Evolutionary conservation across 2,113 vertebrate genomes (phyloP).

Genomic region (Eretmochelys imbricata): DNA sequence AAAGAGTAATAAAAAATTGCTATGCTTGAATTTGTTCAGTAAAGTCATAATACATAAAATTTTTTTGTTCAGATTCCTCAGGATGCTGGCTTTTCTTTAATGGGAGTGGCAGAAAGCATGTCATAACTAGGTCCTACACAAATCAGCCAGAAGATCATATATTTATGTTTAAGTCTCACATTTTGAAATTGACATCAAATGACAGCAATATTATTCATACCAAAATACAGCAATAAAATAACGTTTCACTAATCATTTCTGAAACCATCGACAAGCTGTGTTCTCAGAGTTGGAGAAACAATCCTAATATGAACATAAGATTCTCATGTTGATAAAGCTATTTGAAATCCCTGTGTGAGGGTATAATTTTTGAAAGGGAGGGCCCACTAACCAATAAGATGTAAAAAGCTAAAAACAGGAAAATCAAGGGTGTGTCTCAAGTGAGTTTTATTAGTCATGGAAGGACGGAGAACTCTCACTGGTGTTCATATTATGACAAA

Average conservation of each 20-base stretch:
- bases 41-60: neutral
- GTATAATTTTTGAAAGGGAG: neutral
- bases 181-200: accelerated
- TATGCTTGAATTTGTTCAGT: neutral
- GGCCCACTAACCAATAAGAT: neutral
- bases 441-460: conserved; percentile 47
- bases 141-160: neutral
- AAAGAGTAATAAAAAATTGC: neutral
- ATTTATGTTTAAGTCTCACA: neutral
- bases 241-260: neutral
- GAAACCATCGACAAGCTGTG: neutral
- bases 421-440: conserved; percentile 59
- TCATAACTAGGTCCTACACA: neutral
- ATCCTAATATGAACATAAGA: neutral
- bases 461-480: conserved; percentile 4
- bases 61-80: neutral
- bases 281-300: neutral
- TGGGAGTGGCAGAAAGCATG: neutral
- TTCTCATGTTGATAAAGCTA: neutral
- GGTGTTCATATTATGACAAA: conserved; percentile 3
- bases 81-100: neutral
- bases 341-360: accelerated
- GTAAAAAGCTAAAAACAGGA: conserved; percentile 56
- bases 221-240: neutral
- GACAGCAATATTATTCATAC: neutral